phyloP scores from a whole-genome alignment of 64 coral and sea anemone species.

The Montipora foliosa region DNA sequence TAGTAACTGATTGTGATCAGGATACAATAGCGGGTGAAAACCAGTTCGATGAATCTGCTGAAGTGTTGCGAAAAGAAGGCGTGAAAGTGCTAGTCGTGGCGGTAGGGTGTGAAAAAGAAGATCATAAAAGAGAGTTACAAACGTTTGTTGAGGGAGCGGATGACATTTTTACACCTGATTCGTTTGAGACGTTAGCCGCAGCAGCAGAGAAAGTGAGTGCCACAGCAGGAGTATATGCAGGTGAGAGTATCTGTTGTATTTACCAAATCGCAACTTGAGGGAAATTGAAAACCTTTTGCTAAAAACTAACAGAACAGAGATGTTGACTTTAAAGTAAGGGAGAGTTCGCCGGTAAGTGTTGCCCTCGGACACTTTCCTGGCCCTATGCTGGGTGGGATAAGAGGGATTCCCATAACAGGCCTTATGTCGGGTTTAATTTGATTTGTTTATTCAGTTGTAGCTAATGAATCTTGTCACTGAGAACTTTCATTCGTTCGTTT shows the following conservation, averaged over 20 bases:
- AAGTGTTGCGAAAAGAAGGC: background rate
- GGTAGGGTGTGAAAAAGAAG: constrained; percentile 6
- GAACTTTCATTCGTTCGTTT: no score
- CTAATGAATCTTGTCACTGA: no score
- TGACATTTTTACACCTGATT: constrained; percentile 27
- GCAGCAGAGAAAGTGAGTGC: background rate
- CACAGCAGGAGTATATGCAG: constrained; percentile 6
- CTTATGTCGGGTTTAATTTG: no score
- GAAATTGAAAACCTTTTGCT: no score
- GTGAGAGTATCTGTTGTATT: background rate
- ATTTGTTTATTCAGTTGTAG: no score
- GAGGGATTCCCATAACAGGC: no score
- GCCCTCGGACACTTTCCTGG: no score
- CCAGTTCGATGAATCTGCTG: background rate
- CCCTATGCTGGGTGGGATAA: no score
- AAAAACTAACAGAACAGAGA: no score
- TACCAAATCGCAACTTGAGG: background rate
- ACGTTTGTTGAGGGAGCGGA: constrained; percentile 14
- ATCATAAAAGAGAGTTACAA: background rate
- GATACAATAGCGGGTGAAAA: background rate
- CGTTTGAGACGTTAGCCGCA: background rate
- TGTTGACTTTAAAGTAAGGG: no score
- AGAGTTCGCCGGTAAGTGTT: no score
- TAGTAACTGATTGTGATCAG: constrained; percentile 45
- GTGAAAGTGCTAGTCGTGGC: background rate